phyloP scores from a whole-genome alignment of 2,113 vertebrate species.

The Alexandromys fortis region DNA sequence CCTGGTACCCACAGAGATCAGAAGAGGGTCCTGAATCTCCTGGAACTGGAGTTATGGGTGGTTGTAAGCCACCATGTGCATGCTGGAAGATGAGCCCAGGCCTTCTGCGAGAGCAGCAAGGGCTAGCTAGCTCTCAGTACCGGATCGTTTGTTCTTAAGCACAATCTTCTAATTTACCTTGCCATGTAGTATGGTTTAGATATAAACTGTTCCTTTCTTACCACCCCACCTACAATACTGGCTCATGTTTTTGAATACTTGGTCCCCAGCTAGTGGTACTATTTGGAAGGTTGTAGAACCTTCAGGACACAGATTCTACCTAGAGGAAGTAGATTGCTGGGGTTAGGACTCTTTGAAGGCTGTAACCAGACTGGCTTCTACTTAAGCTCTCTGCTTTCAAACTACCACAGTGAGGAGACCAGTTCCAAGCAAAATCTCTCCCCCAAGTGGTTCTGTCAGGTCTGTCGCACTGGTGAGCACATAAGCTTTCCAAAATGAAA shows the following conservation, averaged over 20 bases:
- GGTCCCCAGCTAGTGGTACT: not conserved
- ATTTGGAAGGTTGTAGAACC: not conserved
- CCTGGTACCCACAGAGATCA: not conserved
- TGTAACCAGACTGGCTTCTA: not conserved
- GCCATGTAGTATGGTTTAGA: not conserved
- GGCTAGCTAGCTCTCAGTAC: not conserved
- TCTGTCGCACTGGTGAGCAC: not conserved
- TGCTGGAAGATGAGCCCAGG: not conserved
- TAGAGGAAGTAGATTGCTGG: not conserved
- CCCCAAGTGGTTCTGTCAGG: not conserved
- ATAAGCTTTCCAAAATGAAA: slow-evolving; percentile 55
- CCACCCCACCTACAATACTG: not conserved
- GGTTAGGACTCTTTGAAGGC: not conserved
- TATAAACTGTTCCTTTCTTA: not conserved
- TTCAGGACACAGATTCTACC: not conserved
- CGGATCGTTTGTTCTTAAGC: not conserved
- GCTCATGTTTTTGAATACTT: not conserved
- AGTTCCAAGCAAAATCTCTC: not conserved
- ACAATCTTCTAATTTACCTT: slow-evolving; percentile 22
- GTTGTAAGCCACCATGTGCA: not conserved
- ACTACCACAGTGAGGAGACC: not conserved
- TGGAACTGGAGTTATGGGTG: not conserved
- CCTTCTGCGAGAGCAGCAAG: not conserved
- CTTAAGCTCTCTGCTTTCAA: not conserved
- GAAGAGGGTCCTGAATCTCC: not conserved